These are phyloP conservation scores for Austrofundulus limnaeus DNA, from an alignment of 2,113 vertebrate species.

Conservation along the genomic window DNA sequence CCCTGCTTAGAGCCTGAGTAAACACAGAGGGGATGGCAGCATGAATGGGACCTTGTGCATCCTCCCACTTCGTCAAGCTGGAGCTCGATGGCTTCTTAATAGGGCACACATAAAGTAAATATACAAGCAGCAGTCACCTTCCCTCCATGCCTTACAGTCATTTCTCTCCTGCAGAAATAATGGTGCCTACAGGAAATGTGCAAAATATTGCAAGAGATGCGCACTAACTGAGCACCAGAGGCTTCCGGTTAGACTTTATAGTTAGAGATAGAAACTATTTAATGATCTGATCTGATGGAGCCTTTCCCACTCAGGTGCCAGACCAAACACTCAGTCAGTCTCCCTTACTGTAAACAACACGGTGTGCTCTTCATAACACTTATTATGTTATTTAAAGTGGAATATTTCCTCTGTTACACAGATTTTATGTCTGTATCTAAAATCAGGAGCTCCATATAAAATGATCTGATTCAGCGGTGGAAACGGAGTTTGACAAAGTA, in stretches of 20 bases:
- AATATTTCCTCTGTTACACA: conserved; percentile 17
- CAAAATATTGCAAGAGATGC: conserved; percentile 21
- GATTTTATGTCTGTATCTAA: conserved; percentile 18
- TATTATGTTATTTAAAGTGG: conserved; percentile 1
- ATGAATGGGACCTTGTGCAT: conserved; percentile 74
- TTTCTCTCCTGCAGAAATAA: conserved; percentile 49
- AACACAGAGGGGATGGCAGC: conserved; percentile 54
- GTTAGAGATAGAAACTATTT: neutral
- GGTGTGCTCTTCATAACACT: conserved; percentile 5
- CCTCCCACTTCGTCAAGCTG: conserved; percentile 53
- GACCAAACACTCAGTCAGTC: conserved; percentile 13
- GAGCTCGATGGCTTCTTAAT: conserved; percentile 57
- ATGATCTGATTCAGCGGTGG: conserved; percentile 1
- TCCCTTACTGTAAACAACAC: neutral
- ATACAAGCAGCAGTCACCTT: conserved; percentile 47
- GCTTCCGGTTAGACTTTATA: neutral
- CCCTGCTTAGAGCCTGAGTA: conserved; percentile 51
- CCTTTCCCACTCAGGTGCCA: conserved; percentile 50
- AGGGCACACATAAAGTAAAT: conserved; percentile 54
- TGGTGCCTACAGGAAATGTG: conserved; percentile 43
- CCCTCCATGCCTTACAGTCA: conserved; percentile 35
- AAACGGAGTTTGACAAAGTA: conserved; percentile 16
- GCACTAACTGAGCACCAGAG: no score
- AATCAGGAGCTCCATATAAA: conserved; percentile 26
- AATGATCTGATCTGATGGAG: no score